Percentiles rank a stretch among this genome's conserved stretches.
Evolutionary conservation across 2,888 invertebrate species (phyloP).

Genomic region (Himalopsyche japonica): DNA sequence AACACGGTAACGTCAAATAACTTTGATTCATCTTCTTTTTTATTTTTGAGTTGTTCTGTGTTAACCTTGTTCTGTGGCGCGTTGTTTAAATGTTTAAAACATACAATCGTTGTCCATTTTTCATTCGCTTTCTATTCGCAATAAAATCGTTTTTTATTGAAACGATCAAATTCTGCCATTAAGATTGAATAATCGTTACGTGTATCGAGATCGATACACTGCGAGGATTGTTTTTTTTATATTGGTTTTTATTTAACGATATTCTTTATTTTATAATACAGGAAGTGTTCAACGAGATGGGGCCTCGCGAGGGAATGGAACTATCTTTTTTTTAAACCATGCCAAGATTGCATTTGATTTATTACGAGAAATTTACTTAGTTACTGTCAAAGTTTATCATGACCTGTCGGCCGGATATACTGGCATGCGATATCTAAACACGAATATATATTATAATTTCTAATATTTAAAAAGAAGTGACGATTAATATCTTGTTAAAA

Average conservation of each 20-base stretch:
- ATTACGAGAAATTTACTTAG: background rate
- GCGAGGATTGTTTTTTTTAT: too few species aligned
- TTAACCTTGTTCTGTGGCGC: background rate
- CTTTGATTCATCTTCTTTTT: background rate
- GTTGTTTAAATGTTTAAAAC: background rate
- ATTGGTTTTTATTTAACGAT: too few species aligned
- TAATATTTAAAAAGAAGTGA: too few species aligned
- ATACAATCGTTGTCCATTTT: background rate
- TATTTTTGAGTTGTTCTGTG: background rate
- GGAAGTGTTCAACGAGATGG: too few species aligned
- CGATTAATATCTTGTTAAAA: too few species aligned
- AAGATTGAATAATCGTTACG: background rate
- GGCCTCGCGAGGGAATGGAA: too few species aligned
- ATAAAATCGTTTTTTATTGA: background rate
- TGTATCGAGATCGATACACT: background rate
- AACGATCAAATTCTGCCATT: background rate
- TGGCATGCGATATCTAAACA: background rate
- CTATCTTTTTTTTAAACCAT: too few species aligned
- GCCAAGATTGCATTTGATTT: too few species aligned
- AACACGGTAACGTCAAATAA: background rate
- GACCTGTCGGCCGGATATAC: background rate
- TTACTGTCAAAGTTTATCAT: background rate
- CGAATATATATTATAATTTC: too few species aligned
- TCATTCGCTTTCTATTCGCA: conserved; percentile 5
- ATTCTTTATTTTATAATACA: too few species aligned